Evolutionary conservation across 2,797 vertebrate species (phyloP).

Genomic region (Epinephelus malabaricus): DNA sequence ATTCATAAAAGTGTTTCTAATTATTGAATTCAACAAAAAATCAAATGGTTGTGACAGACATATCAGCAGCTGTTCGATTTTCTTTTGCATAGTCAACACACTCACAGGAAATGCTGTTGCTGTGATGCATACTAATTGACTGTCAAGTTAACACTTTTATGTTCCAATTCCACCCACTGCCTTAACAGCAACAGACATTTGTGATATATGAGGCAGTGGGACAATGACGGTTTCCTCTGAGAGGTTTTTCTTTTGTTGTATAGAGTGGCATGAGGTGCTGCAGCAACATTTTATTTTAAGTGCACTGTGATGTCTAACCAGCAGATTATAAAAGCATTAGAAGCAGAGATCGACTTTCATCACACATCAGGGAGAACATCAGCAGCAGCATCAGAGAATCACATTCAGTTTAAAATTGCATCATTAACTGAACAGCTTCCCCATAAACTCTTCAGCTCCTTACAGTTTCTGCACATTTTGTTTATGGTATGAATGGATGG

Average conservation of each 20-base stretch:
- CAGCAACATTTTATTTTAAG: slow-evolving; percentile 23
- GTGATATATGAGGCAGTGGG: neutral
- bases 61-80: neutral
- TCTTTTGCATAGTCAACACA: neutral
- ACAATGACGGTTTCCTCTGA: slow-evolving; percentile 30
- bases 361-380: slow-evolving; percentile 54
- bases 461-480: slow-evolving; percentile 44
- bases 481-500: slow-evolving; percentile 31
- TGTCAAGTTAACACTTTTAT: slow-evolving; percentile 4
- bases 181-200: neutral
- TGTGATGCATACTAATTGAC: neutral
- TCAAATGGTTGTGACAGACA: neutral
- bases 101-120: neutral
- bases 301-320: slow-evolving; percentile 29
- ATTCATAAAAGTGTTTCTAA: neutral
- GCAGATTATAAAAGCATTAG: slow-evolving; percentile 51
- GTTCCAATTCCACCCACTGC: neutral
- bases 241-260: slow-evolving; percentile 1
- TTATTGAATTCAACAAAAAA: too few relatives aligned
- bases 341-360: slow-evolving; percentile 38
- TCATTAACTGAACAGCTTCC: slow-evolving; percentile 55
- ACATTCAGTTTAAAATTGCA: slow-evolving; percentile 29
- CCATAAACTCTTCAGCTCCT: slow-evolving; percentile 34
- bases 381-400: slow-evolving; percentile 33
- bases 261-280: neutral